Conservation (phyloP, 2,797 vertebrate genomes). For the Manis crassicaudata region DNA sequence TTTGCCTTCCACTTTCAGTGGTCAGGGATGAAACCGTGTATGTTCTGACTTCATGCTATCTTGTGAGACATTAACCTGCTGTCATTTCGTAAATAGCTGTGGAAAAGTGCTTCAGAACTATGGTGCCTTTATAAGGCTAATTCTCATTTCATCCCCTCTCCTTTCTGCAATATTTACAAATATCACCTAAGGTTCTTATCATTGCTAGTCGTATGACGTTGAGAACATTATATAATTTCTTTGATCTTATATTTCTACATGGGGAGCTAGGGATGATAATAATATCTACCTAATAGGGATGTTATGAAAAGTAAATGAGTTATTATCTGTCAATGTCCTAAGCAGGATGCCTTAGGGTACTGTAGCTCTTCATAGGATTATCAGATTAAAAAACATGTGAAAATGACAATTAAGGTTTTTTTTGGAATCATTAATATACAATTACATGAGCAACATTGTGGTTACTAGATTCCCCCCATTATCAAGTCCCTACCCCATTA, state of each 20-base stretch:
- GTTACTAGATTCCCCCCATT: no score
- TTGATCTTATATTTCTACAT: background rate
- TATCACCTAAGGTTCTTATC: background rate
- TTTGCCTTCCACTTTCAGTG: background rate
- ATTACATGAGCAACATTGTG: no score
- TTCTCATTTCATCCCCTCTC: background rate
- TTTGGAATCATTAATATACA: no score
- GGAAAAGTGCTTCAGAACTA: background rate
- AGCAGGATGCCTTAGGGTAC: background rate
- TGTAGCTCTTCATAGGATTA: background rate
- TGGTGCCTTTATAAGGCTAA: background rate
- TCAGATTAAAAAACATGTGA: background rate
- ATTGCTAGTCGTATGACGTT: background rate
- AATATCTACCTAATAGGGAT: background rate
- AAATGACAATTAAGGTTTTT: background rate
- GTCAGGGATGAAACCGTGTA: background rate
- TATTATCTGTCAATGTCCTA: background rate
- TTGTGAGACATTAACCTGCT: background rate
- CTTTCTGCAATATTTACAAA: background rate
- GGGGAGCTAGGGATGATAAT: background rate
- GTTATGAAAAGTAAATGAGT: constrained; percentile 19
- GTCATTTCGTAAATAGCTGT: constrained; percentile 1
- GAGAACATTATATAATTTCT: constrained; percentile 17
- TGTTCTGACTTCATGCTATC: background rate
- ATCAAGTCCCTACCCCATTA: no score